Base-by-base conservation (phyloP, 1,140 invertebrate species). In the Drosophila littoralis region DNA sequence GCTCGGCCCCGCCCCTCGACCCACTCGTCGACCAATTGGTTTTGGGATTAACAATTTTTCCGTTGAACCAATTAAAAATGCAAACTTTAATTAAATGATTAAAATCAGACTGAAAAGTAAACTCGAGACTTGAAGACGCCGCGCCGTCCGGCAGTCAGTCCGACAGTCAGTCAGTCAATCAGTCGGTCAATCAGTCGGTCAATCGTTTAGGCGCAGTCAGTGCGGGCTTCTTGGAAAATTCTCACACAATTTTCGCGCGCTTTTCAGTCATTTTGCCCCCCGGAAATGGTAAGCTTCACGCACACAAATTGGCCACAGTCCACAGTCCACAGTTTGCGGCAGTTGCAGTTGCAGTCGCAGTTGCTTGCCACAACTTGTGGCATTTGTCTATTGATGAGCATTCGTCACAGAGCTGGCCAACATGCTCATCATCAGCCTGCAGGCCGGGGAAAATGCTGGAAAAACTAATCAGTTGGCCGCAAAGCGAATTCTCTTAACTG, bases 11-110 rank as follows among this genome's bases (percentile, higher is more conserved):
- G 36, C 52, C 57, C 35, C 4, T 10, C 10, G 36, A 10, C 46
- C 2, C 48, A 12, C 45, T 9, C 45, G 22, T 9, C 9, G 15
- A 15, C 52, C 55, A 68, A 22, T 36, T 15, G 46, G 42, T 22
- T 32, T 51, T 33, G 13, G 52, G 33, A 60, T 55, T 59, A 69
- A 57, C 8, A 51, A 70, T 55, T 64, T 79, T 88, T 89, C 83
- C 59, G 67, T 64, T 69, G 80, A 88, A 88, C 61, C 67, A 71
- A 88, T 89, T 88, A 74, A 79, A 77, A 80, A 80, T 90, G 65
- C 77, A 89, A 77, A 88, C 84, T 88, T 89, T 88, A 88, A 88
- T 88, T 88, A 88, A 88, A 88, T 88, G 84, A 88, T 88, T 88
- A 89, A 77, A 72, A 88, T 88, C 83, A 65, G 50, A 22, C 38